Conservation (phyloP, 2,113 vertebrate species). For the Callipepla squamata region DNA sequence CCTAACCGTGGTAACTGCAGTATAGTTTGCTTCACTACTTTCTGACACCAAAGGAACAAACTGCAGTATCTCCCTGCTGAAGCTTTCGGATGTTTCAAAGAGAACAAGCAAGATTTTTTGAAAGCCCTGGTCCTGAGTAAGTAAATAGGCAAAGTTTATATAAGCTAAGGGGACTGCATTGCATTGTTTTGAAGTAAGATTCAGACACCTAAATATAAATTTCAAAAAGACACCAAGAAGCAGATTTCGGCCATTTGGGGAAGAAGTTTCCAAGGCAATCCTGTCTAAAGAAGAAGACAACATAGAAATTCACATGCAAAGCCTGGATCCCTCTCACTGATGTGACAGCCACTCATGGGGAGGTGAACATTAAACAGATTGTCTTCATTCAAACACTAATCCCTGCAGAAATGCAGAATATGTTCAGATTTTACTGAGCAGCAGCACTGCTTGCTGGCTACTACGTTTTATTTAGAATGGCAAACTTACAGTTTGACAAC, state of each 20-base stretch:
- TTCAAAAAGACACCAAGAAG: not conserved
- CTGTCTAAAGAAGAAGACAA: not conserved
- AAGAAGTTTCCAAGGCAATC: not conserved
- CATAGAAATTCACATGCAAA: slow-evolving; percentile 28
- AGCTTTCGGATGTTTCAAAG: not conserved
- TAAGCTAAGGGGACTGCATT: not conserved
- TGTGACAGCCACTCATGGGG: slow-evolving; percentile 27
- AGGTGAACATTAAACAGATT: slow-evolving; percentile 60
- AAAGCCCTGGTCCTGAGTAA: not conserved
- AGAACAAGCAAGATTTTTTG: not conserved
- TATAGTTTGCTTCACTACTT: not conserved
- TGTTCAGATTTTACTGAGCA: slow-evolving; percentile 13
- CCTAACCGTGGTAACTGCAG: not conserved
- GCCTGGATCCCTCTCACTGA: slow-evolving; percentile 17
- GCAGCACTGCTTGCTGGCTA: slow-evolving; percentile 14
- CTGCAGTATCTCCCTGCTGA: not conserved
- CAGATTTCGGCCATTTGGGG: not conserved
- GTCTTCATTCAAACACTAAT: slow-evolving; percentile 35
- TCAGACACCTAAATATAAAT: not conserved
- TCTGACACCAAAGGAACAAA: not conserved
- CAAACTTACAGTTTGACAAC: slow-evolving; percentile 45
- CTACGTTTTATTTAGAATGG: slow-evolving; percentile 24
- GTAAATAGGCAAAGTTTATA: not conserved
- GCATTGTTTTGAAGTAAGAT: not conserved
- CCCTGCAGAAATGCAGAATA: slow-evolving; percentile 18